phyloP scores from a whole-genome alignment of 1,140 invertebrate genomes.

The Hydropsyche tenuis region DNA sequence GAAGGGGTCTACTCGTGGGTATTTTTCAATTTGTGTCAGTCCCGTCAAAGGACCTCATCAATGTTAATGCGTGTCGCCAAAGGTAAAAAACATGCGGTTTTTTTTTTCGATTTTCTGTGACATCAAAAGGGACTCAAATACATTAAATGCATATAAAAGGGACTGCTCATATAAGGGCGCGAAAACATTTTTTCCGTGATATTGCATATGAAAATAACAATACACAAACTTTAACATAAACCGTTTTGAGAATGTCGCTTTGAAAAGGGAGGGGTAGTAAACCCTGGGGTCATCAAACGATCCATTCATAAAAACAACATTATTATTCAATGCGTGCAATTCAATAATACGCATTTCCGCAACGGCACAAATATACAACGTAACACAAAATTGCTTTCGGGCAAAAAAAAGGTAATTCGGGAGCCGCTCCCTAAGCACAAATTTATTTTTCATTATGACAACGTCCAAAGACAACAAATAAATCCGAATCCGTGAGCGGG shows the following conservation, averaged over 20 bases:
- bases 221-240: no score
- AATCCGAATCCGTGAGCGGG: slow-evolving; percentile 35
- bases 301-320: not conserved
- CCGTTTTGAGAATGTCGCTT: no score
- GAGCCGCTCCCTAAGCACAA: slow-evolving; percentile 1
- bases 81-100: slow-evolving; percentile 1
- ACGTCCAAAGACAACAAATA: slow-evolving; percentile 37
- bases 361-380: not conserved
- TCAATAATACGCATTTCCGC: slow-evolving; percentile 1
- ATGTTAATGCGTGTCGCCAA: slow-evolving; percentile 9
- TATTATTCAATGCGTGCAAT: not conserved
- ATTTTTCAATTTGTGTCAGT: slow-evolving; percentile 2
- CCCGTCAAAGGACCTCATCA: slow-evolving; percentile 6
- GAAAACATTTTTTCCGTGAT: no score
- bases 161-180: no score
- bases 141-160: no score
- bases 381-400: slow-evolving; percentile 2
- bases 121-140: slow-evolving; percentile 5
- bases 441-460: slow-evolving; percentile 36
- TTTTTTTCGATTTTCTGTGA: not conserved
- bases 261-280: no score
- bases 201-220: no score
- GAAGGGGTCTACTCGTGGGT: not conserved
- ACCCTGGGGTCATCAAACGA: not conserved
- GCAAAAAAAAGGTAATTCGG: not conserved